Percentiles rank a stretch among this genome's conserved stretches.
phyloP scores from a whole-genome alignment of 2,113 vertebrate genomes.

The Charina bottae region DNA sequence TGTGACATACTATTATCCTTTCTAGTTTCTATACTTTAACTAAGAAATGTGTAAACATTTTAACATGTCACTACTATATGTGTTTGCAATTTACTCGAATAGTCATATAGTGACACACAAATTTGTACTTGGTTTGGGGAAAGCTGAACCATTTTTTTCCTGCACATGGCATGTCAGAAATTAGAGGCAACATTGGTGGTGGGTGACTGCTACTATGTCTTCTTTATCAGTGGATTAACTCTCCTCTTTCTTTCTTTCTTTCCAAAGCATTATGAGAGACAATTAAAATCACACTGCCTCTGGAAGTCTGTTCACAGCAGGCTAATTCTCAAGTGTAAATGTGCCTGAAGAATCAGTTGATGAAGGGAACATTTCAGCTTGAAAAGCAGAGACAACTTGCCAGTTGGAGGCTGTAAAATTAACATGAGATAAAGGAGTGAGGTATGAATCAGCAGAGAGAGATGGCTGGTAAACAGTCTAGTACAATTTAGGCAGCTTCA shows the following conservation, averaged over 20 bases:
- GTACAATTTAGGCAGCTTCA: not conserved
- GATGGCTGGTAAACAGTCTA: not conserved
- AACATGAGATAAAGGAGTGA: not conserved
- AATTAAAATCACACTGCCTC: constrained; percentile 19
- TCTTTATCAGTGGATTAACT: constrained; percentile 22
- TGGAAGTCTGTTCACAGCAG: constrained; percentile 10
- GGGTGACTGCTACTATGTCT: not conserved
- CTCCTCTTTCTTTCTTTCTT: constrained; percentile 1
- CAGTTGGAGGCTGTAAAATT: not conserved
- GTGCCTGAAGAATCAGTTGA: not conserved
- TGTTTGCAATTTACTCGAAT: not conserved
- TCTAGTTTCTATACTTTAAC: not conserved
- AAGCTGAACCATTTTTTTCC: not conserved
- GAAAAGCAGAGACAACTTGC: not conserved
- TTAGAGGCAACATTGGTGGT: not conserved
- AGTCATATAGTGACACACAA: not conserved
- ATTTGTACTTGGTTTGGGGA: not conserved
- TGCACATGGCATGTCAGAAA: not conserved
- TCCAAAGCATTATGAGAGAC: constrained; percentile 10
- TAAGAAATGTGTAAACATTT: not conserved
- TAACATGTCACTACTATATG: not conserved
- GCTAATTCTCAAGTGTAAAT: not conserved
- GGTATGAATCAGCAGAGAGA: not conserved
- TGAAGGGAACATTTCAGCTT: constrained; percentile 15
- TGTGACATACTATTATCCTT: not conserved